Percentiles rank a stretch among this genome's conserved stretches.
phyloP scores from a whole-genome alignment of 2,888 invertebrate species.

The Agapetus fuscipes region DNA sequence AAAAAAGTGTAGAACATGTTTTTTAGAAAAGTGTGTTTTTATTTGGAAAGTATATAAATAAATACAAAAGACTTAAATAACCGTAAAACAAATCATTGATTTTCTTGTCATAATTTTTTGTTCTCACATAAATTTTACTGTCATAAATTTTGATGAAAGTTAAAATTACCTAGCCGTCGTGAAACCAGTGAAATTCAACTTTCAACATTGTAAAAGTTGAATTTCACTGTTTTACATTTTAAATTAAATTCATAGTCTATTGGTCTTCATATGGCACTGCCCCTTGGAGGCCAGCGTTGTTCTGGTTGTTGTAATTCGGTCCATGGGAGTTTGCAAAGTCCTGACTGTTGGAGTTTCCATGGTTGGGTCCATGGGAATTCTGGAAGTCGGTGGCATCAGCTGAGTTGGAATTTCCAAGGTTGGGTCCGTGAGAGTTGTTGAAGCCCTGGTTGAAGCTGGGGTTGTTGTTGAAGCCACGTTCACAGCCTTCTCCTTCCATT shows the following conservation, averaged over 20 bases:
- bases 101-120: no score
- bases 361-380: constrained; percentile 7
- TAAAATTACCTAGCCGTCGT: no score
- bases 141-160: no score
- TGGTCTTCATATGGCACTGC: not conserved
- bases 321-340: constrained; percentile 5
- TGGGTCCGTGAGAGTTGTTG: constrained; percentile 8
- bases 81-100: no score
- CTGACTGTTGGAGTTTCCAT: not conserved
- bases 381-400: not conserved
- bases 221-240: no score
- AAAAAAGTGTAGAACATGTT: no score
- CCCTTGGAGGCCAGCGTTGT: not conserved
- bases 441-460: not conserved
- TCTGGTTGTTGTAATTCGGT: constrained; percentile 2
- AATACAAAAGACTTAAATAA: no score
- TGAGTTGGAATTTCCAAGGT: not conserved
- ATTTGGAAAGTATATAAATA: no score
- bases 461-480: constrained; percentile 1
- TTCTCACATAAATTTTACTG: no score
- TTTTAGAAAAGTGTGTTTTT: no score
- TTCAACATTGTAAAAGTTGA: no score
- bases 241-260: not conserved
- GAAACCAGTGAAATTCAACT: no score
- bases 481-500: not conserved